Evolutionary conservation across 2,113 vertebrate genomes (phyloP).

Genomic region (Tricholaema leucomelas): DNA sequence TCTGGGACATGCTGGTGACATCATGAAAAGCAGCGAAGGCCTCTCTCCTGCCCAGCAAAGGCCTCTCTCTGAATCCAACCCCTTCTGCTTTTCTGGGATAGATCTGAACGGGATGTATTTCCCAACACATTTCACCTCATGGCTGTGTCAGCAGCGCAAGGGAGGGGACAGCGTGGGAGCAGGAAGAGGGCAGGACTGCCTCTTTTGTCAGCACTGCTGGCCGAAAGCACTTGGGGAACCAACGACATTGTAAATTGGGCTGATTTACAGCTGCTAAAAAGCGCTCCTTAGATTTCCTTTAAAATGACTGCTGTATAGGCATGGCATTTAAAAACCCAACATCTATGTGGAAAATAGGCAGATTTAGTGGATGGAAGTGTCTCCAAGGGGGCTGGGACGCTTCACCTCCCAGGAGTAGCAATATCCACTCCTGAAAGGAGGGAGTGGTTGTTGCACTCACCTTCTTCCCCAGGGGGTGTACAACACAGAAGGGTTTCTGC

Average conservation of each 20-base stretch:
- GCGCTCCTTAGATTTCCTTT: not conserved
- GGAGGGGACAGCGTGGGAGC: slow-evolving; percentile 65
- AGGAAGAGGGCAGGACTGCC: slow-evolving; percentile 36
- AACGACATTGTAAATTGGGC: not conserved
- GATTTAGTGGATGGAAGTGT: not conserved
- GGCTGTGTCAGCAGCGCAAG: slow-evolving; percentile 54
- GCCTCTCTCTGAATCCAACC: too few relatives aligned
- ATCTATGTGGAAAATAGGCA: not conserved
- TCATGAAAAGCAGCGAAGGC: not conserved
- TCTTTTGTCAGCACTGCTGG: not conserved
- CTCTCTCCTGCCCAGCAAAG: not conserved
- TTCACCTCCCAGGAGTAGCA: not conserved
- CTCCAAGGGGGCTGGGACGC: not conserved
- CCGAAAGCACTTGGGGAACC: not conserved
- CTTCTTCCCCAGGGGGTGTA: not conserved
- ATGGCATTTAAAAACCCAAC: not conserved
- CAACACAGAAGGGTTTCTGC: not conserved
- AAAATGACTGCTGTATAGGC: rapidly evolving
- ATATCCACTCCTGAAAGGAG: rapidly evolving
- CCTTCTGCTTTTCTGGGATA: not conserved
- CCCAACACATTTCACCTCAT: not conserved
- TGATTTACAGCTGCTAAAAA: not conserved
- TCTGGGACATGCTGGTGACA: not conserved
- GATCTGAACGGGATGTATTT: not conserved
- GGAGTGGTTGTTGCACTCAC: not conserved